phyloP scores from a whole-genome alignment of 2,113 vertebrate species.

The Lampris incognitus region DNA sequence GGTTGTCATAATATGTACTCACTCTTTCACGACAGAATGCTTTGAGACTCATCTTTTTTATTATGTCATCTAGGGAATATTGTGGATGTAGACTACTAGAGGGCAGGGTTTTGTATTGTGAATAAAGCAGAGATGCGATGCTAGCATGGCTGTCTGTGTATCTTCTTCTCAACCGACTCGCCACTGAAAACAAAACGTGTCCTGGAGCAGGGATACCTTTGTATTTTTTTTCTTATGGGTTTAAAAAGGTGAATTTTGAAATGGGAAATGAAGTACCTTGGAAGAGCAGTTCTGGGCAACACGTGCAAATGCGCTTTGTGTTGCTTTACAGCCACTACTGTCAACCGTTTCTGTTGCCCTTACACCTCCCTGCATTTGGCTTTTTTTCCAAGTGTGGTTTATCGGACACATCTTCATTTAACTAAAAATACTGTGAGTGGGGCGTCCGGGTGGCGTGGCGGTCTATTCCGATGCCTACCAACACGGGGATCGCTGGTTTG shows the following conservation, averaged over 20 bases:
- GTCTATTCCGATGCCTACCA: too few species aligned
- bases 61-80: constrained; percentile 36
- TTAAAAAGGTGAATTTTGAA: constrained; percentile 19
- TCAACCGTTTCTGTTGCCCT: constrained; percentile 23
- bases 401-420: constrained; percentile 24
- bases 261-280: constrained; percentile 26
- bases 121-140: constrained; percentile 42
- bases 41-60: constrained; percentile 56
- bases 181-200: constrained; percentile 27
- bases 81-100: constrained; percentile 41
- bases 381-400: constrained; percentile 6
- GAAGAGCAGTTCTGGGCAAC: constrained; percentile 10
- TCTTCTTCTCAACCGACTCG: constrained; percentile 48
- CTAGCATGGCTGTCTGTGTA: constrained; percentile 42
- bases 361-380: constrained; percentile 8
- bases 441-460: too few species aligned
- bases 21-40: constrained; percentile 36
- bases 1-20: constrained; percentile 27
- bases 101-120: constrained; percentile 59
- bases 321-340: constrained; percentile 6
- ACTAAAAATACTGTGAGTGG: neutral
- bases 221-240: constrained; percentile 32
- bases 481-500: too few species aligned
- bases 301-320: constrained; percentile 22
- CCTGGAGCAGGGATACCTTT: constrained; percentile 4